phyloP scores from a whole-genome alignment of 2,113 vertebrate genomes.

The Spermophilus dauricus region DNA sequence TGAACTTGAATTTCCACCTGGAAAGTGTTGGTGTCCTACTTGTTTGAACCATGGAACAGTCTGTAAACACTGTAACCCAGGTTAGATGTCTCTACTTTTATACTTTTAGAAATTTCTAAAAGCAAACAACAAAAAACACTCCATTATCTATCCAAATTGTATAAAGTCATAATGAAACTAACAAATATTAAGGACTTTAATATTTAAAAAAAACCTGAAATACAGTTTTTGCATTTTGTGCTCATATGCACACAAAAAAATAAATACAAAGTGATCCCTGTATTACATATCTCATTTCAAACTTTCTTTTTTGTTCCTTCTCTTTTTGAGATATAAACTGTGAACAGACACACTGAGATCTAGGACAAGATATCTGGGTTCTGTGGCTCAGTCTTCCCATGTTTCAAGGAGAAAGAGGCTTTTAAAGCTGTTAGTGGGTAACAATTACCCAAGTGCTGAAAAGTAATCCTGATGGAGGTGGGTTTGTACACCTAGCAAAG shows the following conservation, averaged over 20 bases:
- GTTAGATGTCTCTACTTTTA: neutral
- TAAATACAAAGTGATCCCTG: neutral
- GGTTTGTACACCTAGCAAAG: too few relatives aligned
- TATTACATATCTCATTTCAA: neutral
- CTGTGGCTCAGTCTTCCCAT: neutral
- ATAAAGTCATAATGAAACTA: neutral
- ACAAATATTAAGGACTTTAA: neutral
- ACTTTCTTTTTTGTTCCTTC: neutral
- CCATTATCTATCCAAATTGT: too few relatives aligned
- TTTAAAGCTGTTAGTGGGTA: too few relatives aligned
- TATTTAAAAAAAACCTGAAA: neutral
- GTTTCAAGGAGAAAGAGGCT: neutral
- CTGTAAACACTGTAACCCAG: neutral
- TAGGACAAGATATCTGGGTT: rapidly evolving
- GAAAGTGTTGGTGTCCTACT: neutral
- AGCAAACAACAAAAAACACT: neutral
- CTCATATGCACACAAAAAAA: neutral
- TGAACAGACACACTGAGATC: too few relatives aligned
- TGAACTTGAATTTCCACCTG: neutral
- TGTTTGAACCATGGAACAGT: neutral
- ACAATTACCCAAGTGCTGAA: too few relatives aligned
- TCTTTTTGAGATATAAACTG: neutral
- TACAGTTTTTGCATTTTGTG: neutral
- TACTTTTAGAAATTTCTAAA: neutral
- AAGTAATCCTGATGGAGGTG: too few relatives aligned